These are phyloP conservation scores for Apteryx owenii DNA, from an alignment of 2,113 vertebrate species.

Conservation along the genomic window DNA sequence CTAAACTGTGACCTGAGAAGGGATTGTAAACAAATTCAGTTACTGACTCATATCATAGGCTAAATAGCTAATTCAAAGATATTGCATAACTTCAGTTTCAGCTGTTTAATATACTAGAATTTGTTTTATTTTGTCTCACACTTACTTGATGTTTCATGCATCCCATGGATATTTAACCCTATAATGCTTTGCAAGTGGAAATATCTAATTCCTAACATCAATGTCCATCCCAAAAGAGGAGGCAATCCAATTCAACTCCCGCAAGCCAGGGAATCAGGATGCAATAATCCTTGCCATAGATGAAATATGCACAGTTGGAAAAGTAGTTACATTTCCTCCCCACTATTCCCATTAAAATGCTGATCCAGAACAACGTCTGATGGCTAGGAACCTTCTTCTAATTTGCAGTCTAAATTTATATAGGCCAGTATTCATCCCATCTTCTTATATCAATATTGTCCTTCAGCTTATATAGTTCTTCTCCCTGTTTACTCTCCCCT, in stretches of 20 bases:
- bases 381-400: neutral
- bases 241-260: neutral
- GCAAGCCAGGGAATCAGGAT: neutral
- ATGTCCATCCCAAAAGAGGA: neutral
- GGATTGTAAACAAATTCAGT: neutral
- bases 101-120: neutral
- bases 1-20: neutral
- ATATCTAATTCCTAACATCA: neutral
- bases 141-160: neutral
- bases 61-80: neutral
- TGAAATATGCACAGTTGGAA: neutral
- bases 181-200: neutral
- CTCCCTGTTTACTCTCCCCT: neutral
- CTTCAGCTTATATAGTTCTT: neutral
- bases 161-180: neutral
- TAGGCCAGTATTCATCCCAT: neutral
- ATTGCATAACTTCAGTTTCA: neutral
- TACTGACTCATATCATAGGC: neutral
- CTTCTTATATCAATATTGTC: neutral
- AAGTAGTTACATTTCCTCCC: neutral
- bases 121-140: neutral
- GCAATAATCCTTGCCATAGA: rapidly evolving
- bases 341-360: neutral
- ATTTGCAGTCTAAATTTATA: neutral
- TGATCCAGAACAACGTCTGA: neutral